Conservation (phyloP, 1,140 invertebrate genomes). For the Triops longicaudatus region DNA sequence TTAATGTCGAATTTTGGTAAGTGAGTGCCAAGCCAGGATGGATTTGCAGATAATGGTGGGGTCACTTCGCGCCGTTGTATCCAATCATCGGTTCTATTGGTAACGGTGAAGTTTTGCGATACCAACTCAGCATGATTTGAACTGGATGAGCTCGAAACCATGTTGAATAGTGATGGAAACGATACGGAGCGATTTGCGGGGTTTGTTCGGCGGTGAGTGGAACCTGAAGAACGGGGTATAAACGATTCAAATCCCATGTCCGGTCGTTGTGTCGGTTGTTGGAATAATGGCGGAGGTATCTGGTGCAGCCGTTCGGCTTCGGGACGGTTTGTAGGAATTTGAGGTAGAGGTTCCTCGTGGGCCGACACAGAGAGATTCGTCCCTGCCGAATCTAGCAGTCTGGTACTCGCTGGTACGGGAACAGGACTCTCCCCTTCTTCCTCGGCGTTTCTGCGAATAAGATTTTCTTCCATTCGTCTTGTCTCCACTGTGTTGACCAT, state of each 20-base stretch:
- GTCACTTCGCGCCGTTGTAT: too few species aligned
- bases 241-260: neutral
- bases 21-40: too few species aligned
- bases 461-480: neutral
- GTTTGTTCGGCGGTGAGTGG: neutral
- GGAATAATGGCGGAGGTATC: neutral
- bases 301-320: neutral
- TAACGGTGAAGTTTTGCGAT: too few species aligned
- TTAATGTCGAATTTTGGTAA: neutral
- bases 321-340: neutral
- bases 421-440: neutral
- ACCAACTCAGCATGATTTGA: too few species aligned
- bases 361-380: neutral
- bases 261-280: too few species aligned
- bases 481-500: neutral
- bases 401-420: neutral
- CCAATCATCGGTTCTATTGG: too few species aligned
- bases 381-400: neutral
- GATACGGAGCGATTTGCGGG: neutral
- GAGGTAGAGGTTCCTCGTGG: neutral
- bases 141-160: too few species aligned
- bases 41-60: too few species aligned
- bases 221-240: neutral
- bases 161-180: neutral
- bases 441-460: neutral